A percentile compares a stretch with the other conserved stretches of the same genome.
Conservation (phyloP, 2,113 vertebrate genomes). For the Calidris pugnax region DNA sequence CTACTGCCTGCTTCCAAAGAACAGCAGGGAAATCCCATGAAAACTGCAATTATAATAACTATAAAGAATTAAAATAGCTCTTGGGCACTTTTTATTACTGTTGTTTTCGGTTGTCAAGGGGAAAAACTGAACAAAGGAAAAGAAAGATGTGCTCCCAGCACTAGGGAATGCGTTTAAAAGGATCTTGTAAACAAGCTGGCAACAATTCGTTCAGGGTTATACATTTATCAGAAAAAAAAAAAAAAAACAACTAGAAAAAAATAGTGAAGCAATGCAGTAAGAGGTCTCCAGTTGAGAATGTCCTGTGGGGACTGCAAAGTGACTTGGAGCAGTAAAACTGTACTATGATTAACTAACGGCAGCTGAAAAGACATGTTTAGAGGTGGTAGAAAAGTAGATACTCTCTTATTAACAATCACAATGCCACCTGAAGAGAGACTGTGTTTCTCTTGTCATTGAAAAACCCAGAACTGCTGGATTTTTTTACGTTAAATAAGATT, state of each 20-base stretch:
- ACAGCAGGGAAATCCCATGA: constrained; percentile 48
- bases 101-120: neutral
- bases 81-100: constrained; percentile 1
- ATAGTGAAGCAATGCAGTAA: neutral
- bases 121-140: constrained; percentile 2
- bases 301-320: neutral
- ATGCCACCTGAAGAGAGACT: neutral
- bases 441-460: neutral
- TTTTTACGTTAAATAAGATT: neutral
- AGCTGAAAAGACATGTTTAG: neutral
- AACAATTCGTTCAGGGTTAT: constrained; percentile 5
- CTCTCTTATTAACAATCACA: neutral
- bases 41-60: constrained; percentile 6
- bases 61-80: constrained; percentile 15
- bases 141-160: neutral
- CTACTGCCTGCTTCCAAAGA: neutral
- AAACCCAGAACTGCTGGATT: neutral
- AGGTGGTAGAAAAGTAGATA: neutral
- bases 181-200: neutral
- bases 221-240: neutral
- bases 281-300: neutral
- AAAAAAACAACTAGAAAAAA: too few species aligned
- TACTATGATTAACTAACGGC: neutral
- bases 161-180: neutral
- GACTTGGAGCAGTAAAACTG: neutral